Base-by-base conservation (phyloP, 2,888 invertebrate species). In the Drosophila subsilvestris region DNA sequence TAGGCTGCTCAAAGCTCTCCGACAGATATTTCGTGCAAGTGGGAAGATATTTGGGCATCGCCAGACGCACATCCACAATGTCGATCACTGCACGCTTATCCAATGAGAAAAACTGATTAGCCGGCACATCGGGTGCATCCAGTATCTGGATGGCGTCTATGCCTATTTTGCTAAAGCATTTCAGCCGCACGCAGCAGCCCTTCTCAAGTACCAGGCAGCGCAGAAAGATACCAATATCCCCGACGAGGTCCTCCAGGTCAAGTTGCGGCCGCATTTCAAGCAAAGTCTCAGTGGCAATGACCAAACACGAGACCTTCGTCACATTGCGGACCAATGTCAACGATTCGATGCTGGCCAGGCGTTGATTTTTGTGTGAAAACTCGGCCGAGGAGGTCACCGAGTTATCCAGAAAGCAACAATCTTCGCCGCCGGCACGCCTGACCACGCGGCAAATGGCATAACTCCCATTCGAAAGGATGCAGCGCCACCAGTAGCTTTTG, bases 321-420 rank as follows among this genome's bases (percentile, higher is more conserved):
- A 70, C 51, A 0, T 17, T 3, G 0, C n/a, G 2, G 0, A 22
- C 17, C 6, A 56, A 0, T 0, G 10, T 29, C 4, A 86, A 17
- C 0, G 63, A 47, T 14, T 73, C 76, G 3, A 86, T 8, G 7
- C 27, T 25, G 9, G n/a, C 22, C 3, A 87, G 14, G 0, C 56
- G 54, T 42, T 86, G 62, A 29, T 67, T 68, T 22, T 14, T 25
- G 1, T 27, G 47, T 1, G 29, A 6, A 3, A 83, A 75, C 2
- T 37, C 18, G 1, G 47, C 8, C 0, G 5, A 50, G 7, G 75
- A 76, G 1, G 89, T 71, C 32, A 91, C 90, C 12, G 73, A 48
- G 18, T 63, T 55, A 60, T 90, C 90, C 47, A 91, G 22, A 45
- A 83, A 90, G 71, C 90, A 83, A 72, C 81, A 85, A n/a, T 76